These are phyloP conservation scores for Sebastes cheni DNA, from an alignment of 2,797 vertebrate genomes.

Conservation along the genomic window DNA sequence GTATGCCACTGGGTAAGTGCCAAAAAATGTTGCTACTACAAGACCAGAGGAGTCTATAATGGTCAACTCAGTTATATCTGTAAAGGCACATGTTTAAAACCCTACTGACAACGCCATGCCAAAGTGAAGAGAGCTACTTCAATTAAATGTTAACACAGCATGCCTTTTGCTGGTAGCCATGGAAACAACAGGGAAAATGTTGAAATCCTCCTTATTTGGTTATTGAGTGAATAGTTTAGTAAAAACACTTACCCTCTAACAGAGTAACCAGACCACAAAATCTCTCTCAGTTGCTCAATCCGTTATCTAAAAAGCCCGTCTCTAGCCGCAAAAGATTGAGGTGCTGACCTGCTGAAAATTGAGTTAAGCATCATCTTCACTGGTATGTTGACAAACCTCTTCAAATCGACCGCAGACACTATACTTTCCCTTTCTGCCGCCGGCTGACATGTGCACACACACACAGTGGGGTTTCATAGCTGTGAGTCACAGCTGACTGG, in stretches of 20 bases:
- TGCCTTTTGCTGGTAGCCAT: conserved; percentile 6
- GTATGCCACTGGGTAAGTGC: not conserved
- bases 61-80: not conserved
- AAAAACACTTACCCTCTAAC: not conserved
- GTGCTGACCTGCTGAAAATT: conserved; percentile 18
- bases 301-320: conserved; percentile 26
- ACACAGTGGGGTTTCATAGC: conserved; percentile 37
- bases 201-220: conserved; percentile 15
- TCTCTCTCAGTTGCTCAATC: conserved; percentile 4
- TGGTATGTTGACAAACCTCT: conserved; percentile 52
- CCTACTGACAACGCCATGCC: not conserved
- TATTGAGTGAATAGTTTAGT: conserved; percentile 26
- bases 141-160: not conserved
- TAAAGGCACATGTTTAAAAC: not conserved
- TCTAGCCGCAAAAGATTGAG: not conserved
- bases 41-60: not conserved
- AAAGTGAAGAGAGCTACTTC: conserved; percentile 4
- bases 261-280: conserved; percentile 20
- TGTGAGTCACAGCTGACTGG: conserved; percentile 21
- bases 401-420: conserved; percentile 22
- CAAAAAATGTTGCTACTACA: not conserved
- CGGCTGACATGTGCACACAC: conserved; percentile 43
- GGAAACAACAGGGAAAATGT: not conserved
- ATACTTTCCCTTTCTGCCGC: conserved; percentile 47
- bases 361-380: conserved; percentile 30